Evolutionary conservation across 2,797 vertebrate species (phyloP).

Genomic region (Neosilurus mollespiculum): DNA sequence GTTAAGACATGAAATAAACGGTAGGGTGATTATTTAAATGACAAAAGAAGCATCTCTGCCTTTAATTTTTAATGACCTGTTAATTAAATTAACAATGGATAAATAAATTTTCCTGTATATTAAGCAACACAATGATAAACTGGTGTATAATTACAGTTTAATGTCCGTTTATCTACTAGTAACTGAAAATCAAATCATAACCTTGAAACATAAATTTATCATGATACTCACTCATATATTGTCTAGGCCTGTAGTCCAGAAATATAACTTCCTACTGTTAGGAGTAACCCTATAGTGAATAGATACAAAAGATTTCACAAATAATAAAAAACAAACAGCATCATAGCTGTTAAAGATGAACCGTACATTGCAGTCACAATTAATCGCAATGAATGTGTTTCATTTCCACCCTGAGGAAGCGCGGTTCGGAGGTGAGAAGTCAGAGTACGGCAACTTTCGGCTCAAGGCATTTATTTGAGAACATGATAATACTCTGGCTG

Average conservation of each 20-base stretch:
- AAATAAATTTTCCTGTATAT: not conserved
- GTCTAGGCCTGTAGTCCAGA: not conserved
- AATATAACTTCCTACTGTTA: not conserved
- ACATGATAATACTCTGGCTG: constrained; percentile 19
- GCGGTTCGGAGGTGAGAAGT: constrained; percentile 20
- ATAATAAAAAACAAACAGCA: constrained; percentile 8
- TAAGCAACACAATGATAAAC: not conserved
- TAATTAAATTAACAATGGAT: not conserved
- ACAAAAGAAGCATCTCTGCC: not conserved
- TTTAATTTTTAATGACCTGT: not conserved
- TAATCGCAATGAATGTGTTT: constrained; percentile 5
- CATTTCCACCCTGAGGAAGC: constrained; percentile 13
- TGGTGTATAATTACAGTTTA: not conserved
- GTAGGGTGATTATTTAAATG: not conserved
- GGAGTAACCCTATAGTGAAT: not conserved
- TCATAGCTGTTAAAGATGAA: not conserved
- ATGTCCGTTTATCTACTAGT: not conserved
- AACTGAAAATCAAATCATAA: not conserved
- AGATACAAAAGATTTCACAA: not conserved
- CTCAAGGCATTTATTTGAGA: constrained; percentile 23
- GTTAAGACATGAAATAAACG: not conserved
- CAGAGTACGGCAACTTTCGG: constrained; percentile 18
- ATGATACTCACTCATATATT: not conserved
- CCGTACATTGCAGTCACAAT: not conserved
- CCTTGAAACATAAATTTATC: not conserved